Percentiles rank a stretch among this genome's conserved stretches.
These are phyloP conservation scores for Sminthurides aquaticus DNA, from an alignment of 2,888 invertebrate genomes.

Conservation along the genomic window DNA sequence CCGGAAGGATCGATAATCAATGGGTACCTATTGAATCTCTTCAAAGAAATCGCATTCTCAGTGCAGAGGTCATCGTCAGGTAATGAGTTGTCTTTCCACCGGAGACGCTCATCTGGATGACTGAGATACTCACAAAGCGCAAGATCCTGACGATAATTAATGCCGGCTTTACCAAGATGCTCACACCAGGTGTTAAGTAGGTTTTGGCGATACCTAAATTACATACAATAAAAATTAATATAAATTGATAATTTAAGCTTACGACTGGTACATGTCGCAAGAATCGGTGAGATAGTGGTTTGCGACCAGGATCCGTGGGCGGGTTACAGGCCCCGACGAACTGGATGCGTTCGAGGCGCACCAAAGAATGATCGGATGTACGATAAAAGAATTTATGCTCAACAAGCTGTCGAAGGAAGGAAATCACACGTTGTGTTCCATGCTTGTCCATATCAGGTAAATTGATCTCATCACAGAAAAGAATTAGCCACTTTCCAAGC, in stretches of 20 bases:
- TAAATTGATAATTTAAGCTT: too few species aligned
- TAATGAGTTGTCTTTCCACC: slow-evolving; percentile 92
- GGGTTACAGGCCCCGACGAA: slow-evolving; percentile 99
- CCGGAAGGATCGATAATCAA: slow-evolving; percentile 99
- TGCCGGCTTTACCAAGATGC: slow-evolving; percentile 81
- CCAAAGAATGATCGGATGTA: slow-evolving; percentile 92
- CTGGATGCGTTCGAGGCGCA: slow-evolving; percentile 92
- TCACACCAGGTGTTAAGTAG: slow-evolving; percentile 93
- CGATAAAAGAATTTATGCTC: slow-evolving; percentile 90
- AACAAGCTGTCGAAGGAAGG: slow-evolving; percentile 92
- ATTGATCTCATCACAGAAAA: slow-evolving; percentile 99
- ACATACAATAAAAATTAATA: too few species aligned
- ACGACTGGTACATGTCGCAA: slow-evolving; percentile 94
- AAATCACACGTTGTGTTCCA: slow-evolving; percentile 96
- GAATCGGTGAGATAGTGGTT: slow-evolving; percentile 83
- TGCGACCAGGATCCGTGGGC: slow-evolving; percentile 97
- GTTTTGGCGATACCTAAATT: slow-evolving; percentile 75
- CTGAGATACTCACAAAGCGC: slow-evolving; percentile 96
- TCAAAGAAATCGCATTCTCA: slow-evolving; percentile 95
- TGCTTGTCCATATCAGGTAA: slow-evolving; percentile 98
- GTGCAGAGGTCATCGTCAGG: slow-evolving; percentile 97
- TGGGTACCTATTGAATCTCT: slow-evolving; percentile 96
- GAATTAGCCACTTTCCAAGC: slow-evolving; percentile 94
- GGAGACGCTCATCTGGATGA: slow-evolving; percentile 93
- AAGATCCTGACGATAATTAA: slow-evolving; percentile 87